A percentile compares a stretch with the other conserved stretches of the same genome.
These are phyloP conservation scores for Battus philenor DNA, from an alignment of 1,140 invertebrate species.

Conservation along the genomic window DNA sequence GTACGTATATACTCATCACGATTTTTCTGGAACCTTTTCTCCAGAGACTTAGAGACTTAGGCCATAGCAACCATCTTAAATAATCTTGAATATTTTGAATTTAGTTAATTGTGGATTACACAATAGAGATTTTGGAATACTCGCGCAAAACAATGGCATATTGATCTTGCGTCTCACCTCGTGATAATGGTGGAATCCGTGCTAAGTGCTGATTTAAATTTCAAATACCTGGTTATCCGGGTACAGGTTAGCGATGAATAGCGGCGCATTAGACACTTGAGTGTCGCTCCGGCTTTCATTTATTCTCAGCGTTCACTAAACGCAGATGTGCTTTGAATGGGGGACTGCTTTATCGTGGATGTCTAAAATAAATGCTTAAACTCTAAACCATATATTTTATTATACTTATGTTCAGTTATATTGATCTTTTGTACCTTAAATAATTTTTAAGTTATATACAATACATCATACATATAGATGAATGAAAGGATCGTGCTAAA, in stretches of 20 bases:
- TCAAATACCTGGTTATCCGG: conserved; percentile 50
- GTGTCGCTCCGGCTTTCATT: conserved; percentile 13
- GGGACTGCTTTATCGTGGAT: conserved; percentile 8
- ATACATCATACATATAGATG: too few relatives aligned
- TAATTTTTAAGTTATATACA: not conserved
- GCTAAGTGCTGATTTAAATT: conserved; percentile 46
- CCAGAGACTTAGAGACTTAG: too few relatives aligned
- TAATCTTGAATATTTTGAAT: too few relatives aligned
- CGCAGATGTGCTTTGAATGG: conserved; percentile 14
- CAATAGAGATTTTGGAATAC: too few relatives aligned
- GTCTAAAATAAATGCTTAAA: conserved; percentile 5
- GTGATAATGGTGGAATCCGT: conserved; percentile 21
- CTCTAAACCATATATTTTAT: not conserved
- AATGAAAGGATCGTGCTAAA: too few relatives aligned
- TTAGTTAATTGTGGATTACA: too few relatives aligned
- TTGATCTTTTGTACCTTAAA: not conserved
- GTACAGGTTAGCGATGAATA: conserved; percentile 50
- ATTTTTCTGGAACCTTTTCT: too few relatives aligned
- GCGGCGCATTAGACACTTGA: conserved; percentile 33
- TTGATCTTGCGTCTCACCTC: conserved; percentile 23
- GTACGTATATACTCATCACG: too few relatives aligned
- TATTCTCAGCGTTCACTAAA: conserved; percentile 11
- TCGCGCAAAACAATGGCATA: conserved; percentile 7
- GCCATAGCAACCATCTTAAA: too few relatives aligned
- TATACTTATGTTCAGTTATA: not conserved